Evolutionary conservation across 2,797 vertebrate genomes (phyloP).

Genomic region (Hypotaenidia okinawae): DNA sequence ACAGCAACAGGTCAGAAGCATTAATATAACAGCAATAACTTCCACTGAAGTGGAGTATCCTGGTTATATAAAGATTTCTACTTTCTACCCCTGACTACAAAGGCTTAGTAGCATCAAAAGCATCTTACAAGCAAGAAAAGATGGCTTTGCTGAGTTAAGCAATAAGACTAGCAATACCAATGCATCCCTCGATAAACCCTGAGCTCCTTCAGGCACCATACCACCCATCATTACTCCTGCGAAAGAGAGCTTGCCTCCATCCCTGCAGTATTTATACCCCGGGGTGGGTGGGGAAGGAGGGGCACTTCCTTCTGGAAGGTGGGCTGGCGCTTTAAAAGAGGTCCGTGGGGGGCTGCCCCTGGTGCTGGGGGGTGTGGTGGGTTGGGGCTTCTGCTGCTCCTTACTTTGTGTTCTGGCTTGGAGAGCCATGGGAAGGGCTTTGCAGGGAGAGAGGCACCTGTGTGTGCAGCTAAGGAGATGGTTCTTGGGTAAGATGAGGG

Average conservation of each 20-base stretch:
- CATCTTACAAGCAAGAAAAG: too few species aligned
- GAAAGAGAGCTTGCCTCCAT: too few species aligned
- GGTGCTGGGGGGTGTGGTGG: too few species aligned
- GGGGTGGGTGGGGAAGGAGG: too few species aligned
- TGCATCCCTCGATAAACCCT: too few species aligned
- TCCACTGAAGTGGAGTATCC: fast-evolving
- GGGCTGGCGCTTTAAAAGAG: neutral
- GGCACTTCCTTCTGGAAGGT: neutral
- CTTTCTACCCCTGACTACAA: fast-evolving
- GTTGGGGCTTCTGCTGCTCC: too few species aligned
- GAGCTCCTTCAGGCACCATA: fast-evolving
- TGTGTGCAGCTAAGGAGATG: fast-evolving
- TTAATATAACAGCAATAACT: fast-evolving
- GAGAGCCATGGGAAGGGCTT: too few species aligned
- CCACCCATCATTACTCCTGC: fast-evolving
- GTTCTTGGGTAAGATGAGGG: too few species aligned
- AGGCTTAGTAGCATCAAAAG: fast-evolving
- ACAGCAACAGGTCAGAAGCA: fast-evolving
- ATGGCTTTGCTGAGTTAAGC: too few species aligned
- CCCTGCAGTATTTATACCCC: neutral
- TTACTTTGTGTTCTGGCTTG: too few species aligned
- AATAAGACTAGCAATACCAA: too few species aligned
- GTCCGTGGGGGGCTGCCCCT: too few species aligned
- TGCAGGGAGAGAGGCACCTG: fast-evolving
- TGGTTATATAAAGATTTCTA: fast-evolving